These are phyloP conservation scores for Amphipoea oculea DNA, from an alignment of 2,888 invertebrate species.

Conservation along the genomic window DNA sequence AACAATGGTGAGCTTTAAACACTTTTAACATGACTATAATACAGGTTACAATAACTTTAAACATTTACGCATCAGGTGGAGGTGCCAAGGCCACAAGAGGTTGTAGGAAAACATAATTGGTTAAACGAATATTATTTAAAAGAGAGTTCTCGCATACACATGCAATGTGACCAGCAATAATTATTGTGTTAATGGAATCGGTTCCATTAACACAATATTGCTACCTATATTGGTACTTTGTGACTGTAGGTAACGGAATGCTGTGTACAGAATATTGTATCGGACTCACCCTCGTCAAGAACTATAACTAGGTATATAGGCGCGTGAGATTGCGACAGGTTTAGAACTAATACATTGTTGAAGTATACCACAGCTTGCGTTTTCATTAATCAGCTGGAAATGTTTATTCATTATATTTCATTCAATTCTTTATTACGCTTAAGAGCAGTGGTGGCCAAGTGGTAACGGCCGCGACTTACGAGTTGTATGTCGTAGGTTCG, in stretches of 20 bases:
- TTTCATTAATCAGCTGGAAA: conserved; percentile 27
- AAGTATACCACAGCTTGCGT: conserved; percentile 5
- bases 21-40: not conserved
- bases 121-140: not conserved
- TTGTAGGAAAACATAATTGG: not conserved
- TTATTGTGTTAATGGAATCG: not conserved
- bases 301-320: not conserved
- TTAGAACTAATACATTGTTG: conserved; percentile 28
- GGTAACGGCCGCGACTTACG: no score
- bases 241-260: conserved; percentile 2
- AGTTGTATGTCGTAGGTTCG: no score
- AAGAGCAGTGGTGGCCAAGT: no score
- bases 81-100: not conserved
- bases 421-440: not conserved
- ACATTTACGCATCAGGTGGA: not conserved
- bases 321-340: conserved; percentile 5
- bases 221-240: no score
- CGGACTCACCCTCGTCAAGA: conserved; percentile 44
- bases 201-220: no score
- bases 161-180: not conserved
- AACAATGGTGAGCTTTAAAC: not conserved
- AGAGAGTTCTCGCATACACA: not conserved
- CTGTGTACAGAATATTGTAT: conserved; percentile 24
- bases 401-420: not conserved
- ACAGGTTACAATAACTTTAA: not conserved